phyloP scores from a whole-genome alignment of 2,113 vertebrate species.

The Thalassoma bifasciatum region DNA sequence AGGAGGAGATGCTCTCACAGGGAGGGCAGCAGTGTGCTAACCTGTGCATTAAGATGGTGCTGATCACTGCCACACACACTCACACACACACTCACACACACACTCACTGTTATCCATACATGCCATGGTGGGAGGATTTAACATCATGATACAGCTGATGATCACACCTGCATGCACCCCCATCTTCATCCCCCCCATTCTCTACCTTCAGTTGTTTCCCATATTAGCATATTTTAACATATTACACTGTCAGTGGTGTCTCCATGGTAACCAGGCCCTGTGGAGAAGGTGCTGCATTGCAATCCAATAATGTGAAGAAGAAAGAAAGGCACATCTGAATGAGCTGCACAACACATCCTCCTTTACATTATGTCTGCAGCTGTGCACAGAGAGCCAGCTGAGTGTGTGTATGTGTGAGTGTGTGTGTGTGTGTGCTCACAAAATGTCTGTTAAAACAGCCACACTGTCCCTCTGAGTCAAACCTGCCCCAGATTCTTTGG shows the following conservation, averaged over 20 bases:
- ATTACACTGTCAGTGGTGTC: slow-evolving; percentile 47
- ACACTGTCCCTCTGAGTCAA: slow-evolving; percentile 42
- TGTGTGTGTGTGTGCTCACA: background rate
- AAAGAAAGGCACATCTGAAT: slow-evolving; percentile 5
- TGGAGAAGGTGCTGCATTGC: slow-evolving; percentile 37
- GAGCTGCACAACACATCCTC: slow-evolving; percentile 4
- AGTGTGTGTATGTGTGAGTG: background rate
- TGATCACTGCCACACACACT: slow-evolving; percentile 25
- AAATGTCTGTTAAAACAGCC: slow-evolving; percentile 15
- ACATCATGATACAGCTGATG: slow-evolving; percentile 17
- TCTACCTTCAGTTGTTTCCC: slow-evolving; percentile 19
- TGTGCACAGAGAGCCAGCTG: slow-evolving; percentile 27
- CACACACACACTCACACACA: slow-evolving; percentile 19
- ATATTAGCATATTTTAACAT: slow-evolving; percentile 59
- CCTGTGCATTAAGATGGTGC: slow-evolving; percentile 34
- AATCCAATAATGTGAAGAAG: slow-evolving; percentile 8
- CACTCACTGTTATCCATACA: slow-evolving; percentile 24
- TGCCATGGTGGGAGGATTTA: slow-evolving; percentile 40
- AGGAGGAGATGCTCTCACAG: slow-evolving; percentile 16
- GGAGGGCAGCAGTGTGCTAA: slow-evolving; percentile 21
- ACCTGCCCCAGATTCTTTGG: slow-evolving; percentile 58
- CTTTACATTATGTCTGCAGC: slow-evolving; percentile 27
- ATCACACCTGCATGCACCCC: slow-evolving; percentile 40
- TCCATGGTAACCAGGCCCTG: slow-evolving; percentile 64
- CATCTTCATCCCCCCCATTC: background rate